phyloP scores from a whole-genome alignment of 2,113 vertebrate species.

The Gallinago media region DNA sequence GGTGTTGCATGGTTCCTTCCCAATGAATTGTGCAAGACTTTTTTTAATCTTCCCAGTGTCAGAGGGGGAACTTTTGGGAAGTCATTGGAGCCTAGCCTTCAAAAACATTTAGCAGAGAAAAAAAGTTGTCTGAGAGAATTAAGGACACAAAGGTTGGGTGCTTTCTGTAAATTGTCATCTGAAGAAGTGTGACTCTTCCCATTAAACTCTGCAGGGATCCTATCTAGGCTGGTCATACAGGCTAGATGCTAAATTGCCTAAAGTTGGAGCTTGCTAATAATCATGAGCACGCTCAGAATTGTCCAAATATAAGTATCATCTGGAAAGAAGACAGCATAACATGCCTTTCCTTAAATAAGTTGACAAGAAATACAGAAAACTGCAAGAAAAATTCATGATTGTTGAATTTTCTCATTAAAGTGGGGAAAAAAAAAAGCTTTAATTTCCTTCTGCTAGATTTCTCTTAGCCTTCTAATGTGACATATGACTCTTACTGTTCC shows the following conservation, averaged over 20 bases:
- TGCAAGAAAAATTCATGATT: background rate
- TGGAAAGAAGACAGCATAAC: background rate
- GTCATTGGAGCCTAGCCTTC: background rate
- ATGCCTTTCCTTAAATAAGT: background rate
- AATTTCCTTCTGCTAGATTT: background rate
- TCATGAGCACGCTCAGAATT: background rate
- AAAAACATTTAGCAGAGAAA: background rate
- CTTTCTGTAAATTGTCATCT: background rate
- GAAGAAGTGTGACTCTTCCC: background rate
- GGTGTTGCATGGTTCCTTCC: background rate
- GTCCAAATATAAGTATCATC: background rate
- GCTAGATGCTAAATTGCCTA: background rate
- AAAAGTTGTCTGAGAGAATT: background rate
- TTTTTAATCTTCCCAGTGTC: background rate
- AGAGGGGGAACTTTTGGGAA: background rate
- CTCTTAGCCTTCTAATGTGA: background rate
- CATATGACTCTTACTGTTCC: background rate
- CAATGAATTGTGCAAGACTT: background rate
- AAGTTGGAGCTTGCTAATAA: background rate
- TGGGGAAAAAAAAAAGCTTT: background rate
- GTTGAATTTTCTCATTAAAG: background rate
- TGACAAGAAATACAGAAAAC: background rate
- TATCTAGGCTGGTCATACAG: background rate
- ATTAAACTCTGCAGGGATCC: background rate
- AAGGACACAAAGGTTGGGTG: background rate